Evolutionary conservation across 2,888 invertebrate genomes (phyloP).

Genomic region (Chalcis sispes): DNA sequence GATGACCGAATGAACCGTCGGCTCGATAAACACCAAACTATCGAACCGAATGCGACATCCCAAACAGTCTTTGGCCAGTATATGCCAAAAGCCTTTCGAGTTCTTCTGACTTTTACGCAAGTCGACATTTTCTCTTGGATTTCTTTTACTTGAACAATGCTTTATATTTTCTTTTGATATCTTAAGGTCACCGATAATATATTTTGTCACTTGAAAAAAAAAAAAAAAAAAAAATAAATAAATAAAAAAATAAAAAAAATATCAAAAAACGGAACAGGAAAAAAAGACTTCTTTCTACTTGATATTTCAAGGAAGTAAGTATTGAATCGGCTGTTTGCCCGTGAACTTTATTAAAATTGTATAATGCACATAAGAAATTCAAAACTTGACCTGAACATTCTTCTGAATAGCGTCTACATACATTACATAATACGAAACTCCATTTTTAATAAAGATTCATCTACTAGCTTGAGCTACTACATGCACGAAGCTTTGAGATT

Average conservation of each 20-base stretch:
- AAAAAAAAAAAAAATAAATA: too few species aligned
- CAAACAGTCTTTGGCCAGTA: too few species aligned
- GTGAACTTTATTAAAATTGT: conserved; percentile 26
- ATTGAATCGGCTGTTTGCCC: not conserved
- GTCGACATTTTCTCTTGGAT: conserved; percentile 12
- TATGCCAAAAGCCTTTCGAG: conserved; percentile 18
- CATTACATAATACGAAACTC: not conserved
- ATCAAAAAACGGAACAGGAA: too few species aligned
- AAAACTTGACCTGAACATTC: not conserved
- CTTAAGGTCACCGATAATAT: too few species aligned
- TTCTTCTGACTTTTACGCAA: conserved; percentile 26
- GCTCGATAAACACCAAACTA: conserved; percentile 41
- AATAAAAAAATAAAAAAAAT: too few species aligned
- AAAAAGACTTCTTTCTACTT: not conserved
- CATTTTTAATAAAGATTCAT: not conserved
- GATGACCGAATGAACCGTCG: conserved; percentile 30
- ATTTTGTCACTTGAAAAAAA: too few species aligned
- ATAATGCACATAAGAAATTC: not conserved
- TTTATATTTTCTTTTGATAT: too few species aligned
- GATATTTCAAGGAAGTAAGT: not conserved
- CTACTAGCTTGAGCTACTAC: not conserved
- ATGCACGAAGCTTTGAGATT: too few species aligned
- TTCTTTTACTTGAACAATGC: too few species aligned
- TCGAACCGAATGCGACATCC: too few species aligned
- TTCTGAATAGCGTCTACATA: not conserved